phyloP scores from a whole-genome alignment of 1,140 invertebrate genomes.

The Drosophila auraria region DNA sequence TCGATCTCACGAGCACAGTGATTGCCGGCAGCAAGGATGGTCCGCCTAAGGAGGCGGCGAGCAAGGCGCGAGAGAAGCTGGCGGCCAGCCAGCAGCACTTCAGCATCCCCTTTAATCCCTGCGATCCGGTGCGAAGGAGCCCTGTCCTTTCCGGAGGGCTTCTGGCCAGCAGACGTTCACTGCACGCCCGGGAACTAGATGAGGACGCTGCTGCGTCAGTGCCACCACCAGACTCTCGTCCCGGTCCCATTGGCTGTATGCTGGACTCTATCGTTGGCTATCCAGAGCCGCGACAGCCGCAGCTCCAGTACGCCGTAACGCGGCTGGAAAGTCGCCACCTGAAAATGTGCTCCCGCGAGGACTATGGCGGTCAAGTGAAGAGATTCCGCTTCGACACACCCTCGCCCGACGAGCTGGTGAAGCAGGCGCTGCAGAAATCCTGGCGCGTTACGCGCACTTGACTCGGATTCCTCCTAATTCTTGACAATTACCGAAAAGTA shows the following conservation, averaged over 20 bases:
- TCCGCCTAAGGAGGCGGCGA: slow-evolving; percentile 57
- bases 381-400: slow-evolving; percentile 73
- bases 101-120: slow-evolving; percentile 75
- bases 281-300: slow-evolving; percentile 36
- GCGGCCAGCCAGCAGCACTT: slow-evolving; percentile 40
- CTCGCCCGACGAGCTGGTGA: slow-evolving; percentile 76
- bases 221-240: neutral
- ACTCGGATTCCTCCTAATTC: slow-evolving; percentile 2
- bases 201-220: neutral
- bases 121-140: slow-evolving; percentile 31
- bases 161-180: neutral
- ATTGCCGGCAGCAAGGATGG: slow-evolving; percentile 38
- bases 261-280: slow-evolving; percentile 52
- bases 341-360: slow-evolving; percentile 40
- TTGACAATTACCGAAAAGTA: slow-evolving; percentile 41
- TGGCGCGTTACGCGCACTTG: slow-evolving; percentile 59
- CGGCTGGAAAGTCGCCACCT: slow-evolving; percentile 42
- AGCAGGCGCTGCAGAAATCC: slow-evolving; percentile 63
- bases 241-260: slow-evolving; percentile 46
- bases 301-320: slow-evolving; percentile 44
- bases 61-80: slow-evolving; percentile 36
- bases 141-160: neutral
- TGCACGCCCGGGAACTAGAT: neutral
- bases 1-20: slow-evolving; percentile 60
- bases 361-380: slow-evolving; percentile 62